Evolutionary conservation across 2,113 vertebrate genomes (phyloP), one percentile per base, ranked within the genome.

Genomic region (Bettongia penicillata): DNA sequence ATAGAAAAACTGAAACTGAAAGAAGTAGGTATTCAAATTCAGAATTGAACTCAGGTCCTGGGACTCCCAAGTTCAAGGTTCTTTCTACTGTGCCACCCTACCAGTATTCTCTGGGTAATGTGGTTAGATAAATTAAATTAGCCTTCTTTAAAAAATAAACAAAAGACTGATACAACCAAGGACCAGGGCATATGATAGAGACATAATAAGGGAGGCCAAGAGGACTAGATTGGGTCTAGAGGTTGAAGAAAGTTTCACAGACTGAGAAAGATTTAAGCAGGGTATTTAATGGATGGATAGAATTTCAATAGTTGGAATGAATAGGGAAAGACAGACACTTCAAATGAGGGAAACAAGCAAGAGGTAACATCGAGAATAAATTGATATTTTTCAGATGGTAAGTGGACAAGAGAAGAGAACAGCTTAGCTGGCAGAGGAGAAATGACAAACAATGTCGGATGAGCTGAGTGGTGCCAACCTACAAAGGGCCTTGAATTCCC

Each of bases 311-410:
- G 12, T 51, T 55, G 53, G 4, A 55, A 8, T 57, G 5, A 8
- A 91, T 51, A 24, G 51, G 24, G 89, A 77, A n/a, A 93, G 91
- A 68, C n/a, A 10, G 89, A 48, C 37, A 48, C 96, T 90, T 93
- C n/a, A 55, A 28, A 84, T 90, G 53, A 93, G 91, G 37, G 24
- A 4, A 31, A 26, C 28, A 48, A 10, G 19, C n/a, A 91, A 37
- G 24, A 61, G 47, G 8, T 57, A 53, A 5, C 5, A 68, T 23
- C 51, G n/a, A 55, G 52, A 61, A 2, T 0, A 1, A 28, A 0
- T 4, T 77, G 37, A 19, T 77, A 8, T 77, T 77, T 51, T n/a
- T 68, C 61, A 68, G 14, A 0, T 16, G 57, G 3, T 6, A 37
- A 68, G 0, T 37, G 7, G n/a, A 19, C 53, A 28, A 43, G 92